phyloP scores from a whole-genome alignment of 2,888 invertebrate species.

The Masnerella sp. region DNA sequence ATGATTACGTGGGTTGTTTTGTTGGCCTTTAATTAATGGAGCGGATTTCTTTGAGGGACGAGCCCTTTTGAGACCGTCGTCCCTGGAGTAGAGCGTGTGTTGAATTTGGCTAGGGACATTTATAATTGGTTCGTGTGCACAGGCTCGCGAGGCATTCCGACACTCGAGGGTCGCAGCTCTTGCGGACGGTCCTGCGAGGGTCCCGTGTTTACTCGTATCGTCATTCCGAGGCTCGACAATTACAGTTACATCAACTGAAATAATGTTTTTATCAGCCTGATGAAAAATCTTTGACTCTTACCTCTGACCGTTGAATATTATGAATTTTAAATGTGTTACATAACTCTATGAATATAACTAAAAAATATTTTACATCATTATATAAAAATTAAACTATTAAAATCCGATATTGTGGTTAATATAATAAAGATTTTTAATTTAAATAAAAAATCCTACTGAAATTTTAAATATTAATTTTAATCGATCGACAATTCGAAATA shows the following conservation, averaged over 20 bases:
- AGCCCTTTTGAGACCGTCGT: slow-evolving; percentile 39
- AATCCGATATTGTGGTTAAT: too few species aligned
- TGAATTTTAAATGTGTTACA: too few species aligned
- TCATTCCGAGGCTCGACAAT: slow-evolving; percentile 21
- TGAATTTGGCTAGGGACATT: slow-evolving; percentile 35
- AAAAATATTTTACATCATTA: too few species aligned
- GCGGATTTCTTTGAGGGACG: slow-evolving; percentile 35
- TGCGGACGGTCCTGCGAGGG: slow-evolving; percentile 24
- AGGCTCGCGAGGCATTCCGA: slow-evolving; percentile 32
- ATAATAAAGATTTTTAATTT: too few species aligned
- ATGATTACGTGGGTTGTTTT: slow-evolving; percentile 39
- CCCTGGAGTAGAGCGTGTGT: slow-evolving; percentile 26
- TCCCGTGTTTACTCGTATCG: slow-evolving; percentile 46
- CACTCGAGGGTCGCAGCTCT: slow-evolving; percentile 39
- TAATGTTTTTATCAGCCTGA: too few species aligned
- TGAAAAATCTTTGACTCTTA: not conserved
- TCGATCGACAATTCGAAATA: too few species aligned
- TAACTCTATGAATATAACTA: too few species aligned
- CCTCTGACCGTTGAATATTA: not conserved
- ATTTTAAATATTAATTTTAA: too few species aligned
- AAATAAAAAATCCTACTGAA: too few species aligned
- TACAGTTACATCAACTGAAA: too few species aligned
- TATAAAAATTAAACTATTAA: too few species aligned
- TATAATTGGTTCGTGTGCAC: slow-evolving; percentile 43
- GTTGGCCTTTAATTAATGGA: slow-evolving; percentile 48